Base-by-base conservation (phyloP, 2,888 invertebrate genomes). In the Ectropis crepuscularia region DNA sequence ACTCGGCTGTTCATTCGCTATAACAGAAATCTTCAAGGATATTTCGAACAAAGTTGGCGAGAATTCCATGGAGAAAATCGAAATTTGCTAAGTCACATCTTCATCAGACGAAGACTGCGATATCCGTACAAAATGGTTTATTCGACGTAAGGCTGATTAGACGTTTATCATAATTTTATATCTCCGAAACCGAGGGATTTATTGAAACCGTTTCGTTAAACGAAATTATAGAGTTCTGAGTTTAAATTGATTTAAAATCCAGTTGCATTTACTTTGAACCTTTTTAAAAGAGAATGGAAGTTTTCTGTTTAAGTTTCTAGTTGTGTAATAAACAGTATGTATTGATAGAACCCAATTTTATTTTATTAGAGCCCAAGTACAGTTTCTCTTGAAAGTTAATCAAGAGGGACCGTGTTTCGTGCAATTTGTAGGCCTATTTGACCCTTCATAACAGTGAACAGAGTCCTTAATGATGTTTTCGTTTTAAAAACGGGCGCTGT, bases 401-500 rank as follows among this genome's bases (percentile, higher is more conserved):
- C 87, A 89, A 88, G 82, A 77, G 83, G 77, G 82, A 69, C 78
- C 81, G 81, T 85, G 84, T 87, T 86, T 84, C 75, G 79, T 76
- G 73, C 82, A 88, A 87, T 89, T 89, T 87, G 86, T 85, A 83
- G 80, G 75, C 81, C 86, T 74, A 84, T 87, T 88, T 81, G 85
- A 87, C 82, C 89, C 84, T 83, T 84, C 83, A 85, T 85, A 86
- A 85, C 83, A 79, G 80, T 80, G 83, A 84, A 84, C 79, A 75
- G 75, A 77, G 82, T 70, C 73, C 76, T 70, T 83, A 83, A 84
- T 79, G 80, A 78, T 74, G 74, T 72, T 82, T 82, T 79, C 79
- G 77, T 81, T 83, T 81, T 77, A 78, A 82, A 85, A 83, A 82
- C 72, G 77, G 73, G 72, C 70, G 65, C 65, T 53, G 63, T 45